Evolutionary conservation across 2,113 vertebrate species (phyloP).

Genomic region (Deroptyus accipitrinus): DNA sequence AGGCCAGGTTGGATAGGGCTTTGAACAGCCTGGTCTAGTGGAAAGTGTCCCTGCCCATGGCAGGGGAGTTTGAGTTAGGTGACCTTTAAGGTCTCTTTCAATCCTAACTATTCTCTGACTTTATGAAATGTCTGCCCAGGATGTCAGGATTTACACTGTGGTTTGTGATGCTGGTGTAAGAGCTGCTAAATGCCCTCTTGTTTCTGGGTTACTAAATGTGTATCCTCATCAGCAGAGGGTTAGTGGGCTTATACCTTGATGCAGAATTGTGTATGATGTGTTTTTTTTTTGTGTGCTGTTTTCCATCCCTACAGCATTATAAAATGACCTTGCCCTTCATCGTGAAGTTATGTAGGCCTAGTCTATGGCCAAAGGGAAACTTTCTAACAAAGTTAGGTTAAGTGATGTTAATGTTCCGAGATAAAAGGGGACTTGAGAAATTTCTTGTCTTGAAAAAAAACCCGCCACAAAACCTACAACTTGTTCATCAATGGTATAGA

Average conservation of each 20-base stretch:
- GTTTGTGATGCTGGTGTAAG: background rate
- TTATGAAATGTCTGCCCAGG: background rate
- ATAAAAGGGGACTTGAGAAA: background rate
- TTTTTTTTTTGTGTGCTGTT: background rate
- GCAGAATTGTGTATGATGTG: fast-evolving
- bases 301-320: background rate
- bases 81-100: background rate
- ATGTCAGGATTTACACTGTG: background rate
- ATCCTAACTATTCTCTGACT: background rate
- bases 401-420: background rate
- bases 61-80: background rate
- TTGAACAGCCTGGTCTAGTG: background rate
- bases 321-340: background rate
- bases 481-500: background rate
- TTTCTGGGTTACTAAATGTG: background rate
- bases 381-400: background rate
- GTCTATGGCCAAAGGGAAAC: background rate
- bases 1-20: background rate
- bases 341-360: background rate
- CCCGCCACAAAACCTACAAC: background rate
- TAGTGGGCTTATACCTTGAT: background rate
- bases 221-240: background rate
- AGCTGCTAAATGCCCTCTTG: background rate
- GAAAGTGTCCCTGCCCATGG: background rate
- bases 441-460: background rate